Evolutionary conservation across 2,888 invertebrate species (phyloP).

Genomic region (Anarsia innoxiella): DNA sequence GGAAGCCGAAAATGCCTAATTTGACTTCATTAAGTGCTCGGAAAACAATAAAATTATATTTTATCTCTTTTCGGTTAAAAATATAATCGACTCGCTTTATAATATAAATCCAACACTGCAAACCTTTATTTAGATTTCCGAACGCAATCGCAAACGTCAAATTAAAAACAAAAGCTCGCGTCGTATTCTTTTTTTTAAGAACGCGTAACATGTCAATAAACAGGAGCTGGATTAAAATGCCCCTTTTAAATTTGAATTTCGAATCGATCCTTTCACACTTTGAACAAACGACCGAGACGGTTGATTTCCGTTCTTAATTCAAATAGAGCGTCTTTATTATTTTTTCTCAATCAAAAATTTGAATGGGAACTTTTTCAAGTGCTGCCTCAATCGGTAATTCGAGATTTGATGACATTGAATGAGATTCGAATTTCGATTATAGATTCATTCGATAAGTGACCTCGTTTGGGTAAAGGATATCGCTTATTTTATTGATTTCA

Average conservation of each 20-base stretch:
- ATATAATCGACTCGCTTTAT: constrained; percentile 6
- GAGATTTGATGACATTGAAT: constrained; percentile 41
- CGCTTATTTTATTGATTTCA: constrained; percentile 68
- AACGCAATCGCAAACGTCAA: constrained; percentile 6
- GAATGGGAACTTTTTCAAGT: constrained; percentile 38
- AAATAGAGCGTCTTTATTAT: constrained; percentile 59
- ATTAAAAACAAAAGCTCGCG: constrained; percentile 6
- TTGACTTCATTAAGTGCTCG: constrained; percentile 65
- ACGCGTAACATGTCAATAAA: constrained; percentile 54
- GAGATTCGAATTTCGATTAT: constrained; percentile 63
- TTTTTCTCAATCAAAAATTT: constrained; percentile 45
- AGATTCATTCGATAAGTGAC: constrained; percentile 73
- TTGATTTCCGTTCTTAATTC: constrained; percentile 73
- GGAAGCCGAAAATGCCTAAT: constrained; percentile 64
- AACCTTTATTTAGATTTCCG: constrained; percentile 2
- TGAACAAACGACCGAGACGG: constrained; percentile 64
- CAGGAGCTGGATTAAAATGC: constrained; percentile 43
- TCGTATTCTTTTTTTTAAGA: constrained; percentile 6
- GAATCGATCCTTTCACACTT: constrained; percentile 74
- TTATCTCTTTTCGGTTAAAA: constrained; percentile 35
- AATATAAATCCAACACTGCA: too few species aligned
- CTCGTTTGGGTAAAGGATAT: constrained; percentile 61
- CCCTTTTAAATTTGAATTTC: constrained; percentile 44
- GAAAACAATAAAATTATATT: constrained; percentile 62
- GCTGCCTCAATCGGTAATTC: constrained; percentile 63